Conservation (phyloP, 2,797 vertebrate species). For the Masticophis lateralis region DNA sequence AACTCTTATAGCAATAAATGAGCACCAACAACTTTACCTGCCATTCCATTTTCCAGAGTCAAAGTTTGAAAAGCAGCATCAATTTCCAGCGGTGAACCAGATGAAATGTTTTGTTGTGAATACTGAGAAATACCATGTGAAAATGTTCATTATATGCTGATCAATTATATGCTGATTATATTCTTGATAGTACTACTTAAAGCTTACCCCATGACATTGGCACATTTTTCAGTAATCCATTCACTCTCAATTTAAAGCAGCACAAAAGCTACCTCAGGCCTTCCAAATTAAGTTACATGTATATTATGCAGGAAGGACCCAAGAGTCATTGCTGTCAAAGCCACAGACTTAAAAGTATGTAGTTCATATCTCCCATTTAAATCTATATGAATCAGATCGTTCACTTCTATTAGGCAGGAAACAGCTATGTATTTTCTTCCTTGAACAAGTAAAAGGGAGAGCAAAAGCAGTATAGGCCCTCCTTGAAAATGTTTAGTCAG, state of each 20-base stretch:
- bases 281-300: not conserved
- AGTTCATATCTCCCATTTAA: not conserved
- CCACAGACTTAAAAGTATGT: not conserved
- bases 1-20: not conserved
- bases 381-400: no score
- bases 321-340: not conserved
- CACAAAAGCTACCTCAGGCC: not conserved
- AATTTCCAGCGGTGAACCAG: constrained; percentile 18
- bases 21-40: not conserved
- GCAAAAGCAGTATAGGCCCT: not conserved
- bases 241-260: not conserved
- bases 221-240: not conserved
- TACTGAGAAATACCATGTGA: not conserved
- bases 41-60: not conserved
- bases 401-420: not conserved
- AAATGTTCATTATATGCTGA: not conserved
- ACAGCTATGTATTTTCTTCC: not conserved
- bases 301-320: not conserved
- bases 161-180: no score
- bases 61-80: constrained; percentile 1
- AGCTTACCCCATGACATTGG: not conserved
- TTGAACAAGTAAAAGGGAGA: not conserved
- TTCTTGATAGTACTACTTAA: not conserved
- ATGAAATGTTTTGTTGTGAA: not conserved
- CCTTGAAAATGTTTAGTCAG: not conserved